Evolutionary conservation across 2,888 invertebrate species (phyloP).

Genomic region (Yponomeuta cagnagella): DNA sequence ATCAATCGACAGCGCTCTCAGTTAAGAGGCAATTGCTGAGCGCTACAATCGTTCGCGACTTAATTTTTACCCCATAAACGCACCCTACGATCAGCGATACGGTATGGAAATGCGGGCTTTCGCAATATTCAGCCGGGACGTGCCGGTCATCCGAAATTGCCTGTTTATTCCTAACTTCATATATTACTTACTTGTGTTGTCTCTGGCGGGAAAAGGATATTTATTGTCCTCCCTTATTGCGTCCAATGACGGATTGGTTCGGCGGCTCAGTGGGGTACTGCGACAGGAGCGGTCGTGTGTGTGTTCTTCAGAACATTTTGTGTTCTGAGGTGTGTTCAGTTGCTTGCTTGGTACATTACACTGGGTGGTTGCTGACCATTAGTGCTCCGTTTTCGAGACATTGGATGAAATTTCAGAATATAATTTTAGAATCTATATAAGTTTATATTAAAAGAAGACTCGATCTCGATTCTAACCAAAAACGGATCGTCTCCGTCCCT

Average conservation of each 20-base stretch:
- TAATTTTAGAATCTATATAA: too few species aligned
- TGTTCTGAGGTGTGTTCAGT: not conserved
- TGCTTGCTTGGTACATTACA: not conserved
- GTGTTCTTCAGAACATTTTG: not conserved
- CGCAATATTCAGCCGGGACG: slow-evolving; percentile 69
- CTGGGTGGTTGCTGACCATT: not conserved
- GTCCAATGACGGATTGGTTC: slow-evolving; percentile 69
- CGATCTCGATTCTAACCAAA: too few species aligned
- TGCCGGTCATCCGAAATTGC: slow-evolving; percentile 72
- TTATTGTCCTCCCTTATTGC: slow-evolving; percentile 75
- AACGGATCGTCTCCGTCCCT: too few species aligned
- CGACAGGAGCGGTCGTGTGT: not conserved
- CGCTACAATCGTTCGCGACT: slow-evolving; percentile 36
- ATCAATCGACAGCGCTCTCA: not conserved
- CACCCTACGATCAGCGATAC: slow-evolving; percentile 70
- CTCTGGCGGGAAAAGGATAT: slow-evolving; percentile 67
- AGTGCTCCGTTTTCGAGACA: too few species aligned
- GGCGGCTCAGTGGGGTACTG: not conserved
- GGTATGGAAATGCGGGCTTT: slow-evolving; percentile 72
- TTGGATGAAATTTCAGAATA: too few species aligned
- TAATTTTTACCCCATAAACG: slow-evolving; percentile 75
- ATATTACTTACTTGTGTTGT: slow-evolving; percentile 76
- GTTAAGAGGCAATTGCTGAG: slow-evolving; percentile 3
- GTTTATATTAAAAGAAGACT: too few species aligned
- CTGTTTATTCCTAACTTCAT: slow-evolving; percentile 77